phyloP scores from a whole-genome alignment of 2,113 vertebrate genomes.

The Chaetodon auriga region DNA sequence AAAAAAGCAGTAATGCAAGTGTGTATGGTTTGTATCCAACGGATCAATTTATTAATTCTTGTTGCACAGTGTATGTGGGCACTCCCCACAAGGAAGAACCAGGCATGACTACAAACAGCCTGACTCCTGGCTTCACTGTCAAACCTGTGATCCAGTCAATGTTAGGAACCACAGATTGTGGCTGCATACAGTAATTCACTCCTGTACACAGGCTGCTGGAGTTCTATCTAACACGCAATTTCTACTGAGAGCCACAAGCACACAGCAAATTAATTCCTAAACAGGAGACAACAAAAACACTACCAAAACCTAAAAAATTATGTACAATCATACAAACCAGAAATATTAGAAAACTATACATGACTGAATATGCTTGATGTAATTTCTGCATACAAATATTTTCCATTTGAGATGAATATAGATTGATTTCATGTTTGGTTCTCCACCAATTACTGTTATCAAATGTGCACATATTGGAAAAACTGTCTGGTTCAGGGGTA shows the following conservation, averaged over 20 bases:
- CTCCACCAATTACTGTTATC: constrained; percentile 21
- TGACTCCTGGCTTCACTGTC: not conserved
- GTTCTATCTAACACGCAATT: constrained; percentile 9
- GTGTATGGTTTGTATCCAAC: constrained; percentile 17
- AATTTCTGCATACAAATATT: constrained; percentile 75
- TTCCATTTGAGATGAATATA: constrained; percentile 62
- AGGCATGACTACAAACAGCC: constrained; percentile 3
- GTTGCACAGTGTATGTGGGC: constrained; percentile 40
- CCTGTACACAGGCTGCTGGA: constrained; percentile 13
- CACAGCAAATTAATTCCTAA: constrained; percentile 50
- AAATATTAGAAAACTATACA: constrained; percentile 81
- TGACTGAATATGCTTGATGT: constrained; percentile 80
- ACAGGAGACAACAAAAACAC: constrained; percentile 36
- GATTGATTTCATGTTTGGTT: constrained; percentile 39
- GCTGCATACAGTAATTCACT: constrained; percentile 18
- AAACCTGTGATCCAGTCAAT: not conserved
- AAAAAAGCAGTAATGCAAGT: not conserved
- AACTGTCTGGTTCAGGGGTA: not conserved
- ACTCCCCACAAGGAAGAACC: constrained; percentile 18
- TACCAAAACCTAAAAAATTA: constrained; percentile 43
- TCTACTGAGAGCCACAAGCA: constrained; percentile 37
- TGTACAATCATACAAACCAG: constrained; percentile 72
- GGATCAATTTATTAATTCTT: constrained; percentile 55
- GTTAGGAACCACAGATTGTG: not conserved
- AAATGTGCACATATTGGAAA: constrained; percentile 13